These are phyloP conservation scores for Drosophila ezoana DNA, from an alignment of 2,888 invertebrate genomes.

Conservation along the genomic window DNA sequence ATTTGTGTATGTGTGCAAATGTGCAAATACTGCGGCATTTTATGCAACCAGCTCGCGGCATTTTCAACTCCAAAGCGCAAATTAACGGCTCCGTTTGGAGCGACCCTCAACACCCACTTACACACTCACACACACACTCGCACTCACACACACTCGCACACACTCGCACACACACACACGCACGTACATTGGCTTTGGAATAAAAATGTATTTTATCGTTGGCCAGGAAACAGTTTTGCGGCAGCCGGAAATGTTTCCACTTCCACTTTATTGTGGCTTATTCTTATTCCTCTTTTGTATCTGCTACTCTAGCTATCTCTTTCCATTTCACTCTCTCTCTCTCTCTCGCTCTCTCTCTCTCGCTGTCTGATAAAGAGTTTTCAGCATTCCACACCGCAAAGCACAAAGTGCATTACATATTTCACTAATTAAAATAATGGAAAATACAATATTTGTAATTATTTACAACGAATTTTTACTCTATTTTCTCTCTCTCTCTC, in stretches of 20 bases:
- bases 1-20: background rate
- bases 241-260: conserved; percentile 79
- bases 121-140: conserved; percentile 1
- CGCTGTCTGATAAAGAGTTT: conserved; percentile 28
- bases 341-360: background rate
- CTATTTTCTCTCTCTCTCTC: conserved; percentile 6
- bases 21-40: conserved; percentile 31
- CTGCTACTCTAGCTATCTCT: conserved; percentile 19
- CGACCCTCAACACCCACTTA: conserved; percentile 27
- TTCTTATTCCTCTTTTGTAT: conserved; percentile 51
- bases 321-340: background rate
- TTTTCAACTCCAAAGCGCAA: conserved; percentile 65
- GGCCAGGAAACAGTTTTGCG: conserved; percentile 79
- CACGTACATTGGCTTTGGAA: conserved; percentile 66
- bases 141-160: background rate
- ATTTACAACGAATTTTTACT: conserved; percentile 38
- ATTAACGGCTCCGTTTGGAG: conserved; percentile 68
- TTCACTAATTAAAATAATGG: conserved; percentile 78
- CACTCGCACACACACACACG: conserved; percentile 11
- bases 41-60: conserved; percentile 21
- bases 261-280: conserved; percentile 61
- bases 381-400: conserved; percentile 34
- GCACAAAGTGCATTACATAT: conserved; percentile 72
- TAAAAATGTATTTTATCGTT: conserved; percentile 80
- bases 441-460: conserved; percentile 67